Percentiles rank a stretch among this genome's conserved stretches.
Conservation (phyloP, 2,888 invertebrate genomes). For the Helleia helle region DNA sequence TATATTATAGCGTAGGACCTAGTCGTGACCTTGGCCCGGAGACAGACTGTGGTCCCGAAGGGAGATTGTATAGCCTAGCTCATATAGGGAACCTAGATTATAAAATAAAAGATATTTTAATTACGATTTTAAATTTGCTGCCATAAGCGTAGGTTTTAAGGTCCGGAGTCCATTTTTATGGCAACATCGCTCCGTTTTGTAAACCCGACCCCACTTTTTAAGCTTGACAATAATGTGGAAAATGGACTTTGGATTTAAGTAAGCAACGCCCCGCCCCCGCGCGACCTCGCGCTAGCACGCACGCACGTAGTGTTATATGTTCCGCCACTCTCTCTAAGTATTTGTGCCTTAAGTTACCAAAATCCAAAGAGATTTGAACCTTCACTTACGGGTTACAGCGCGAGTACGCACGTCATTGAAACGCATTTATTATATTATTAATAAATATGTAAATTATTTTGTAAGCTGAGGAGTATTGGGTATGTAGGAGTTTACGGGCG, state of each 20-base stretch:
- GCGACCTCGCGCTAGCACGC: not conserved
- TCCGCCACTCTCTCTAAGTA: too few relatives aligned
- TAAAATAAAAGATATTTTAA: slow-evolving; percentile 63
- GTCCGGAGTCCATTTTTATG: slow-evolving; percentile 38
- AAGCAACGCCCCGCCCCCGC: slow-evolving; percentile 8
- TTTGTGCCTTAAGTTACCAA: too few relatives aligned
- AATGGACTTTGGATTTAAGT: slow-evolving; percentile 19
- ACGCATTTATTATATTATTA: too few relatives aligned
- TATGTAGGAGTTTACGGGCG: too few relatives aligned
- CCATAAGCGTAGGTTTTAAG: slow-evolving; percentile 46
- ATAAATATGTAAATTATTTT: not conserved
- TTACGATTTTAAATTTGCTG: slow-evolving; percentile 49
- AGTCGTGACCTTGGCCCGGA: slow-evolving; percentile 6
- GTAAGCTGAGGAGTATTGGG: not conserved
- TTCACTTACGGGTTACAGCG: too few relatives aligned
- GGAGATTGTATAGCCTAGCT: slow-evolving; percentile 46
- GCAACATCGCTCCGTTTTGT: slow-evolving; percentile 24
- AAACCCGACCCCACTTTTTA: slow-evolving; percentile 15
- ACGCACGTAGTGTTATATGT: too few relatives aligned
- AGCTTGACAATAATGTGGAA: slow-evolving; percentile 24
- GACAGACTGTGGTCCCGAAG: not conserved
- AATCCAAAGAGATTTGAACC: slow-evolving; percentile 4
- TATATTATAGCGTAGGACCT: slow-evolving; percentile 24
- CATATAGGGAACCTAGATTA: slow-evolving; percentile 42
- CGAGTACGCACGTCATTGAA: too few relatives aligned